Percentiles rank a stretch among this genome's conserved stretches.
Conservation (phyloP, 2,113 vertebrate genomes). For the Penelope pileata region DNA sequence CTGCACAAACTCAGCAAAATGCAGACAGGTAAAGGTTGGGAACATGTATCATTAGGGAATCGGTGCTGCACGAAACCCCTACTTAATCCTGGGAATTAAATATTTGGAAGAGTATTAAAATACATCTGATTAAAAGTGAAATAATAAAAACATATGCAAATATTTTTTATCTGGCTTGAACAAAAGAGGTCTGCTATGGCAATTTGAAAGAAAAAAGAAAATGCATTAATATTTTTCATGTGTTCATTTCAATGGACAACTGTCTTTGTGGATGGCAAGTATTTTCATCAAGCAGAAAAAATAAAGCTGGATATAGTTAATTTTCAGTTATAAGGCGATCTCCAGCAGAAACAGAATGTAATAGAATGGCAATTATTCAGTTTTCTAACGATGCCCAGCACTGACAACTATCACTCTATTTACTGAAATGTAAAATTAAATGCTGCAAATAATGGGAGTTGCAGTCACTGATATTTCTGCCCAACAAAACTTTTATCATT, state of each 20-base stretch:
- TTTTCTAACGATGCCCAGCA: not conserved
- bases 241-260: not conserved
- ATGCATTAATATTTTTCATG: not conserved
- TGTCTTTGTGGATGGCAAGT: not conserved
- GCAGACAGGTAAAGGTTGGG: rapidly evolving
- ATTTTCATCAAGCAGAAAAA: not conserved
- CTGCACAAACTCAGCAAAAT: not conserved
- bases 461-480: not conserved
- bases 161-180: not conserved
- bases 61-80: not conserved
- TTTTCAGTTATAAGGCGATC: not conserved
- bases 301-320: not conserved
- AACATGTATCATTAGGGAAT: rapidly evolving
- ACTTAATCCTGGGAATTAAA: not conserved
- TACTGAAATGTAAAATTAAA: slow-evolving; percentile 37
- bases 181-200: not conserved
- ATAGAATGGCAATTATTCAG: not conserved
- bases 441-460: not conserved
- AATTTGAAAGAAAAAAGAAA: not conserved
- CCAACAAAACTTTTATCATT: not conserved
- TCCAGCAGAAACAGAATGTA: not conserved
- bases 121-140: not conserved
- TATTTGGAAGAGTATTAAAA: not conserved
- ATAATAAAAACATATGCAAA: not conserved
- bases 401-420: not conserved